phyloP scores from a whole-genome alignment of 2,113 vertebrate species.

The Propithecus coquereli region DNA sequence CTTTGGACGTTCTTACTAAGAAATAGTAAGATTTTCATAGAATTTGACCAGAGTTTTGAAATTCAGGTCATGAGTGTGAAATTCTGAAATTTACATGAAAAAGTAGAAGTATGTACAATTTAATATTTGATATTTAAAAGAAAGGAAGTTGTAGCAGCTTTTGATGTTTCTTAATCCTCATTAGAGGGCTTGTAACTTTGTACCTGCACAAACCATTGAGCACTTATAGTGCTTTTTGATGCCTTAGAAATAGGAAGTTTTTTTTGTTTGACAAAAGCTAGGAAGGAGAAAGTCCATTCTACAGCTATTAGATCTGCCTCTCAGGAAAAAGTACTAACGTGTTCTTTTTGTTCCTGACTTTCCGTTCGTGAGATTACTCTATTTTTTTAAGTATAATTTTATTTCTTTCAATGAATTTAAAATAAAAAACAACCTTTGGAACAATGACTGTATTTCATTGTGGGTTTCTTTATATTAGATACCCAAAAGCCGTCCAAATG shows the following conservation, averaged over 20 bases:
- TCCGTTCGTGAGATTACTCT: constrained; percentile 72
- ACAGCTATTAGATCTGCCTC: constrained; percentile 55
- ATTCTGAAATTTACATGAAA: constrained; percentile 8
- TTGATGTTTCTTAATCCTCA: constrained; percentile 21
- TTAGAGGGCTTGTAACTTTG: constrained; percentile 22
- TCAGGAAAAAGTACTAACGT: constrained; percentile 70
- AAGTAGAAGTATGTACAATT: constrained; percentile 22
- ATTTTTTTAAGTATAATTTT: constrained; percentile 79
- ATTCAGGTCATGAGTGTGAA: neutral
- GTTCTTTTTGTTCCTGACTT: constrained; percentile 67
- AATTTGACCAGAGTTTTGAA: neutral
- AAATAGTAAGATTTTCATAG: neutral
- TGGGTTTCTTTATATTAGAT: constrained; percentile 56
- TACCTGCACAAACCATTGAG: neutral
- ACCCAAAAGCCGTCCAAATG: neutral
- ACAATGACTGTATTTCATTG: constrained; percentile 57
- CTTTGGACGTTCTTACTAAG: constrained; percentile 29
- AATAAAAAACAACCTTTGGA: constrained; percentile 75
- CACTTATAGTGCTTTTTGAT: constrained; percentile 47
- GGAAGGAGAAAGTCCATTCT: constrained; percentile 47
- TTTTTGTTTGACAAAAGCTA: constrained; percentile 48
- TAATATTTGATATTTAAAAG: constrained; percentile 34
- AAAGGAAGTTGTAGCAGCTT: neutral
- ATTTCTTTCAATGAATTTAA: constrained; percentile 74
- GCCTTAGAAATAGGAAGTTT: constrained; percentile 59